Evolutionary conservation across 2,888 invertebrate genomes (phyloP).

Genomic region (Sialis lutaria): DNA sequence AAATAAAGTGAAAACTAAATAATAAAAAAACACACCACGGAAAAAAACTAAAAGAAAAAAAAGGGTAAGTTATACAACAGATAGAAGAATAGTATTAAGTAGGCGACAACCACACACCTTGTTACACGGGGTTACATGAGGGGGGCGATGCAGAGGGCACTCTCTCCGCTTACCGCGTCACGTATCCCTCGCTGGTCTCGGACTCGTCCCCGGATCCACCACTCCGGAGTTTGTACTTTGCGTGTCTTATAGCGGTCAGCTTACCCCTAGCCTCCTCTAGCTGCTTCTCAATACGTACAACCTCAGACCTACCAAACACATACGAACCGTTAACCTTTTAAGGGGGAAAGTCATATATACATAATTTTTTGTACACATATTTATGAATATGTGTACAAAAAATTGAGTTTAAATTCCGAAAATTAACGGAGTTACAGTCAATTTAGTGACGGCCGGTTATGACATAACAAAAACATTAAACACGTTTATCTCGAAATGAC

Average conservation of each 20-base stretch:
- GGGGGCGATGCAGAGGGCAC: conserved; percentile 3
- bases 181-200: conserved; percentile 24
- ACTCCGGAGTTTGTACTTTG: conserved; percentile 66
- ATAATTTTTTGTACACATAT: too few relatives aligned
- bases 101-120: conserved; percentile 6
- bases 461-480: neutral
- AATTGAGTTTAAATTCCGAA: neutral
- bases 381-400: neutral
- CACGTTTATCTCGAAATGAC: too few relatives aligned
- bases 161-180: conserved; percentile 22
- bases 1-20: too few relatives aligned
- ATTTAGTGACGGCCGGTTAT: too few relatives aligned
- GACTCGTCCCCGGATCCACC: conserved; percentile 44
- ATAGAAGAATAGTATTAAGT: too few relatives aligned
- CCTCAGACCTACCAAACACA: conserved; percentile 44
- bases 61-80: too few relatives aligned
- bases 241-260: conserved; percentile 80
- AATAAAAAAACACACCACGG: too few relatives aligned
- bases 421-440: too few relatives aligned
- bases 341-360: too few relatives aligned
- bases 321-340: neutral
- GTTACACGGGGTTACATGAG: neutral
- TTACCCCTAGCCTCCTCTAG: conserved; percentile 82
- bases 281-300: conserved; percentile 86
- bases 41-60: too few relatives aligned